A percentile compares a stretch with the other conserved stretches of the same genome.
These are phyloP conservation scores for Agriopis aurantiaria DNA, from an alignment of 2,888 invertebrate species.

Conservation along the genomic window DNA sequence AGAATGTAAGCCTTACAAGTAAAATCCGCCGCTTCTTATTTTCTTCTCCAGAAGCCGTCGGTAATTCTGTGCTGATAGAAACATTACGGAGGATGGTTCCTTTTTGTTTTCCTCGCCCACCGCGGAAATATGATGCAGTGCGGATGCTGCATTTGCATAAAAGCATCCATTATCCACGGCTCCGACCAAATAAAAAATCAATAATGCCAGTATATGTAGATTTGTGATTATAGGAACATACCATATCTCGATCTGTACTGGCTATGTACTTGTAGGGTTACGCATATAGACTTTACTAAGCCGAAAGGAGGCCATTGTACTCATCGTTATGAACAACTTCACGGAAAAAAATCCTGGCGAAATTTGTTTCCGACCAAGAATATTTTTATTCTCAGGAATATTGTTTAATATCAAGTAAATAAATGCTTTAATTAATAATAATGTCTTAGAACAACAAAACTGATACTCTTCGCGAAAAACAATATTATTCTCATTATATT, in stretches of 20 bases:
- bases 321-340: too few relatives aligned
- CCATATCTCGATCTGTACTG: neutral
- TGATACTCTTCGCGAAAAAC: too few relatives aligned
- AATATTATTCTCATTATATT: too few relatives aligned
- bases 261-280: neutral
- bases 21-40: conserved; percentile 2
- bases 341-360: too few relatives aligned
- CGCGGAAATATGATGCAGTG: conserved; percentile 76
- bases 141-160: conserved; percentile 83
- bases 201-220: conserved; percentile 61
- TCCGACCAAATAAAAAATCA: conserved; percentile 81
- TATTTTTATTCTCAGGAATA: too few relatives aligned
- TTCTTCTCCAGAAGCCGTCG: conserved; percentile 41
- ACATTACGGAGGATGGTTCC: conserved; percentile 18
- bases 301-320: too few relatives aligned
- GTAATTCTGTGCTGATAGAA: conserved; percentile 28
- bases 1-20: neutral
- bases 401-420: too few relatives aligned
- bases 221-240: conserved; percentile 31
- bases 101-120: conserved; percentile 54
- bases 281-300: neutral
- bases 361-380: too few relatives aligned
- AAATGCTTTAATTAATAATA: too few relatives aligned
- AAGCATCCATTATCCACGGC: conserved; percentile 81
- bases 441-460: too few relatives aligned